Evolutionary conservation across 2,113 vertebrate species (phyloP).

Genomic region (Larimichthys polyactis): DNA sequence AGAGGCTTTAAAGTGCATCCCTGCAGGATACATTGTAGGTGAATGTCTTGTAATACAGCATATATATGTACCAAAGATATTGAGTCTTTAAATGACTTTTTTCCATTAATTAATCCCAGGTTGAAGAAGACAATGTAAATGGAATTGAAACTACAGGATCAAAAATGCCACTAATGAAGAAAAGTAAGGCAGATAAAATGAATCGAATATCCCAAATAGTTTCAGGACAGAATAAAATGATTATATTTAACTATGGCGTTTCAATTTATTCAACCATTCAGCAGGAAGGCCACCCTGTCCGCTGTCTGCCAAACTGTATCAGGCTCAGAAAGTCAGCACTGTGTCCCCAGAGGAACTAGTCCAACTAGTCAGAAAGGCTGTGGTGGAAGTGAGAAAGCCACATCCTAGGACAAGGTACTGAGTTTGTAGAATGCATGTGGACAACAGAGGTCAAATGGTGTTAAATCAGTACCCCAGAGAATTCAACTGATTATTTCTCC

Average conservation of each 20-base stretch:
- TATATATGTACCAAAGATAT: not conserved
- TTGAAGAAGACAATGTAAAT: slow-evolving; percentile 1
- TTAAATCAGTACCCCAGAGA: not conserved
- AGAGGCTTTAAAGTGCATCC: slow-evolving; percentile 43
- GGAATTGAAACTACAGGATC: not conserved
- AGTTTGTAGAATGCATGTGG: not conserved
- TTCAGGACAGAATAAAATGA: not conserved
- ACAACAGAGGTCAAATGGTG: not conserved
- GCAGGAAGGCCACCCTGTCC: slow-evolving; percentile 48
- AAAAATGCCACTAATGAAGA: slow-evolving; percentile 4
- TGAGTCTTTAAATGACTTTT: not conserved
- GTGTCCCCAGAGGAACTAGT: slow-evolving; percentile 59
- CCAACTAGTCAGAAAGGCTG: slow-evolving; percentile 53
- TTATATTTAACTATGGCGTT: not conserved
- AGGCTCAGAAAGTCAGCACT: slow-evolving; percentile 41
- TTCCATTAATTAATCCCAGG: slow-evolving; percentile 2
- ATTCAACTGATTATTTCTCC: not conserved
- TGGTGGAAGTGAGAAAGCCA: slow-evolving; percentile 53
- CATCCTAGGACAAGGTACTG: slow-evolving; percentile 53
- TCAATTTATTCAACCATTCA: slow-evolving; percentile 9
- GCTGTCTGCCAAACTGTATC: slow-evolving; percentile 72
- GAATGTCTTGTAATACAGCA: not conserved
- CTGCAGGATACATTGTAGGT: slow-evolving; percentile 53
- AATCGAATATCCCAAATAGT: not conserved
- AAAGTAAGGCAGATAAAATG: slow-evolving; percentile 24